Evolutionary conservation across 1,140 invertebrate genomes (phyloP), one percentile per base, ranked within the genome.

Genomic region (Rhyzopertha dominica): DNA sequence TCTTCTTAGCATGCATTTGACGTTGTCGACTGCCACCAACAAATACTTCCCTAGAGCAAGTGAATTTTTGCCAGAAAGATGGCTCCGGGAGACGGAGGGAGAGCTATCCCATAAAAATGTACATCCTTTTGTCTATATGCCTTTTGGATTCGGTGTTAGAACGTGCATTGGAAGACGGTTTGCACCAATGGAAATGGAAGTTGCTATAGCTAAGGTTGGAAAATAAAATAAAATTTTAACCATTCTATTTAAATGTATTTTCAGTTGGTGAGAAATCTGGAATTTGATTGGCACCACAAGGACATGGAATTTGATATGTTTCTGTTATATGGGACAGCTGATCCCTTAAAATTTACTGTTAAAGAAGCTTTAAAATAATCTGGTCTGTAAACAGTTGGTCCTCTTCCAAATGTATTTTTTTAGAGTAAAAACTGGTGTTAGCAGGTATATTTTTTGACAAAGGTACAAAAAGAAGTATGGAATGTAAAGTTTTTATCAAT

Each of bases 171-270:
- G 76, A 9, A 74, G 79, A 47, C 67, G 85, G 38, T 77, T 89
- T 51, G 85, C 84, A 3, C 78, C 84, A 59, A 70, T 85, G 55
- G 81, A 85, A 61, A 59, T 87, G 36, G 76, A 82, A 58, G 69
- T 82, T 16, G 74, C 78, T 24, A 44, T 84, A 4, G 63, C 75
- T n/a, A 74, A 77, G 56, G 60, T 62, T 54, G 49, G 24, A 26
- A 19, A 31, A 13, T 42, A 29, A 16, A 42, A 10, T 14, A 43
- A 37, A 16, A 17, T 35, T 10, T 29, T 49, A 18, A 37, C 7
- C 7, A 13, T 37, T 23, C n/a, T 14, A 18, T 10, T 22, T 36
- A 12, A 13, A 23, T 17, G 22, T 20, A 14, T 25, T 48, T 48
- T 41, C 32, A 57, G 55, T 38, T 58, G 2, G 65, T 79, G 23